Base-by-base conservation (phyloP, 2,113 vertebrate genomes). In the Pogonocichla stellata region DNA sequence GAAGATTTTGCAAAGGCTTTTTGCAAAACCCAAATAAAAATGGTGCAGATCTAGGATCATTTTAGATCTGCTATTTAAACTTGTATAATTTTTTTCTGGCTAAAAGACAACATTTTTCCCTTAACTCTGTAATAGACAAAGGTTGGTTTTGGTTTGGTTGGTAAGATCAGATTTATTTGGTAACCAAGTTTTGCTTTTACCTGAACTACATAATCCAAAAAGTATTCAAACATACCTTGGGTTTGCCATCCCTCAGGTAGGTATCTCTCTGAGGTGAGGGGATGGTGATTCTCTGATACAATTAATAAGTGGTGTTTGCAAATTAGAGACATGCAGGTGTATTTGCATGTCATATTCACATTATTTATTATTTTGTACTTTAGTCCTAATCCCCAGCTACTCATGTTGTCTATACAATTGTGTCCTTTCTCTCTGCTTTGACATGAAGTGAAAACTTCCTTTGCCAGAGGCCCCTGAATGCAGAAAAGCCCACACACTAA, bases 401-500 rank as follows among this genome's bases (percentile, higher is more conserved):
- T 28, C 26, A 2, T 56, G 18, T 45, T 71, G 8, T 19, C 38
- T 28, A 3, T 28, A 31, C 0, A 0, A 42, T 4, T 50, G 19
- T 69, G 47, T 54, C 53, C 8, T 26, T 62, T 67, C 80, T 58
- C 18, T 60, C 36, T 71, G 8, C 62, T 91, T 65, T 83, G 34
- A 56, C 16, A 36, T 2, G 1, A 86, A 56, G 8, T 31, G 61
- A 54, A 50, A 86, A 1, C 20, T 88, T 69, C 16, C 14, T 74
- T 85, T 82, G 22, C 22, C 33, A 53, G 50, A 50, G 16, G 17
- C 12, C 28, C 17, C 20, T 13, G 9, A 72, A 10, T 2, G 6
- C 25, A 86, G 48, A 47, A 60, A 31, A 61, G 0, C 1, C 5
- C 22, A 1, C 14, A 6, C 13, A 19, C 22, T 19, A 24, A 53